Conservation (phyloP, 1,140 invertebrate species). For the Ostrea denselamellosa region DNA sequence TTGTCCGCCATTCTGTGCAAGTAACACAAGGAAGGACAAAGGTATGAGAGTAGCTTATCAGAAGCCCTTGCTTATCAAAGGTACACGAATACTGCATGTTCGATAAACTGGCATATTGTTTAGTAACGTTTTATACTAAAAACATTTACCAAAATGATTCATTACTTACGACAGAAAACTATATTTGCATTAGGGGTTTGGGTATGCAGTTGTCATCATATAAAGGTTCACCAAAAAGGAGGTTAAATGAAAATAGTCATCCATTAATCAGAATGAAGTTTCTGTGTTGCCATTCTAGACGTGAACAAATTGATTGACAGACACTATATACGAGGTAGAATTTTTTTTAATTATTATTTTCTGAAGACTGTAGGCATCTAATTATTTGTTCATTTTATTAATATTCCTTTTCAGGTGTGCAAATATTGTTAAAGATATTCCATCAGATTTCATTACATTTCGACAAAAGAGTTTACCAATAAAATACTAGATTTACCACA, state of each 20-base stretch:
- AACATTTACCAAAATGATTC: not conserved
- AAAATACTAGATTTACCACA: slow-evolving; percentile 36
- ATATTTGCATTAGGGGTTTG: not conserved
- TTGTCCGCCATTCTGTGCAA: too few relatives aligned
- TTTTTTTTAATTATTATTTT: not conserved
- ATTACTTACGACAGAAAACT: not conserved
- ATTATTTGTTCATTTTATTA: slow-evolving; percentile 24
- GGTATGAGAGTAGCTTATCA: too few relatives aligned
- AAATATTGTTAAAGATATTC: slow-evolving; percentile 29
- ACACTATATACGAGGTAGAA: not conserved
- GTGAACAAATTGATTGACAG: too few relatives aligned
- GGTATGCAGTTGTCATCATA: not conserved
- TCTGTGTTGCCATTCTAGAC: too few relatives aligned
- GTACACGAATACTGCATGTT: too few relatives aligned
- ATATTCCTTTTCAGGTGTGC: slow-evolving; percentile 27
- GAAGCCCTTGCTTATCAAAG: too few relatives aligned
- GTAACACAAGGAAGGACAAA: too few relatives aligned
- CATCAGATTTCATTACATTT: slow-evolving; percentile 36
- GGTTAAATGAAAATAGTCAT: not conserved
- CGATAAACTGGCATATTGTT: too few relatives aligned
- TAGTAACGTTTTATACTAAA: too few relatives aligned
- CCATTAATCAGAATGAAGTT: not conserved
- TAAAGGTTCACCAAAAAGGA: not conserved
- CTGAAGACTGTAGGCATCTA: not conserved
- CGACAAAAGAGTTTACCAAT: slow-evolving; percentile 29